phyloP scores from a whole-genome alignment of 1,140 invertebrate genomes.

The Steinernema feltiae region DNA sequence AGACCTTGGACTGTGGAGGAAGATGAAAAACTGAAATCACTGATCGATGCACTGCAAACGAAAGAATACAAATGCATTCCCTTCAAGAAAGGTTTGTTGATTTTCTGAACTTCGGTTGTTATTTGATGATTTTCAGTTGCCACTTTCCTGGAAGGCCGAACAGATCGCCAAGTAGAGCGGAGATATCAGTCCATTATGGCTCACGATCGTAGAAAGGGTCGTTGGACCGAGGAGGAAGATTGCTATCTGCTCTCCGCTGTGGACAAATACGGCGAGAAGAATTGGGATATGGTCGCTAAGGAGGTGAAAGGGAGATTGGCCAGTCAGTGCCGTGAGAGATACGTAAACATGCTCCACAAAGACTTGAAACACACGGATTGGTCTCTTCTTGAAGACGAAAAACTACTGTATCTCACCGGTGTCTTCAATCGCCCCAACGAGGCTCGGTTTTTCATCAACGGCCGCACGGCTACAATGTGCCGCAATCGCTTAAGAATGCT shows the following conservation, averaged over 20 bases:
- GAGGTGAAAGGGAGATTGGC: conserved; percentile 47
- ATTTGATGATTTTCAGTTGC: too few species aligned
- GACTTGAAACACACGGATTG: conserved; percentile 8
- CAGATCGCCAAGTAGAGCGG: conserved; percentile 43
- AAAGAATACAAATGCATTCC: conserved; percentile 38
- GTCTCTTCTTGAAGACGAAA: conserved; percentile 32
- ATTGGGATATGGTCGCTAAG: conserved; percentile 49
- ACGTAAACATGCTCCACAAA: conserved; percentile 26
- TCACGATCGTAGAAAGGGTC: conserved; percentile 43
- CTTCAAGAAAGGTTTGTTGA: conserved; percentile 57
- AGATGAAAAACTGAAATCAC: conserved; percentile 50
- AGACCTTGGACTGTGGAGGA: conserved; percentile 58
- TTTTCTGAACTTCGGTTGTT: too few species aligned
- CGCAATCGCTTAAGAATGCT: conserved; percentile 19
- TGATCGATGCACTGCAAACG: conserved; percentile 46
- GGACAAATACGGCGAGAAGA: conserved; percentile 42
- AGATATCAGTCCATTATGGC: conserved; percentile 50
- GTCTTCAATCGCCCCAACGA: conserved; percentile 21
- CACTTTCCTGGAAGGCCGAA: conserved; percentile 56
- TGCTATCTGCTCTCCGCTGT: conserved; percentile 33
- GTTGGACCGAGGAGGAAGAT: conserved; percentile 58
- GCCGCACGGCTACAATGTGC: background rate
- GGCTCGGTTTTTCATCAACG: conserved; percentile 1
- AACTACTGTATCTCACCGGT: conserved; percentile 24
- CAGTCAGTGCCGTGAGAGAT: conserved; percentile 58